Percentiles rank a stretch among this genome's conserved stretches.
phyloP scores from a whole-genome alignment of 2,113 vertebrate species.

The Argyrosomus japonicus region DNA sequence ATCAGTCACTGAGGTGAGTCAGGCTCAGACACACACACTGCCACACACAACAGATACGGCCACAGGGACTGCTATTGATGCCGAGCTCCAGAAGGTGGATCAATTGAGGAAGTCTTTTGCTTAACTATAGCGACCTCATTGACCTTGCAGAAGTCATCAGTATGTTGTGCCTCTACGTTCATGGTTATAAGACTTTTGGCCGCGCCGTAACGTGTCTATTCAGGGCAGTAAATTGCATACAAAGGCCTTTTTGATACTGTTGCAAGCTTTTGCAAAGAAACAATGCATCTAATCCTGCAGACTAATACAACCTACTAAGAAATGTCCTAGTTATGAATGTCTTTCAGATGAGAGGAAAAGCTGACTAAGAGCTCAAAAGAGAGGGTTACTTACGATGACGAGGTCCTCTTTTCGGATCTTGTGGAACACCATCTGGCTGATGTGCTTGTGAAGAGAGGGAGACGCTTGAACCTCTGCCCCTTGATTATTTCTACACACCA shows the following conservation, averaged over 20 bases:
- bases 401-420: constrained; percentile 97
- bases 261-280: not conserved
- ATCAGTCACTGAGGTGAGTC: not conserved
- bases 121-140: not conserved
- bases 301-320: not conserved
- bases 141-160: not conserved
- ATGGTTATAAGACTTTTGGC: not conserved
- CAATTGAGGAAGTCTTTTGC: constrained; percentile 4
- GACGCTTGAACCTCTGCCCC: constrained; percentile 87
- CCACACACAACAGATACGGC: not conserved
- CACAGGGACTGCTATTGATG: not conserved
- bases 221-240: not conserved
- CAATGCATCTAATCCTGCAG: not conserved
- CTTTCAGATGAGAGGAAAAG: not conserved
- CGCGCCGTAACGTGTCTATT: not conserved
- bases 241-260: not conserved
- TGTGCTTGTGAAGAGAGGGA: constrained; percentile 88
- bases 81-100: not conserved
- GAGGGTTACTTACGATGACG: constrained; percentile 86
- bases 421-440: constrained; percentile 99
- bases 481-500: constrained; percentile 92
- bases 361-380: not conserved
- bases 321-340: not conserved
- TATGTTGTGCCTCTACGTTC: not conserved
- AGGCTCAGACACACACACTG: not conserved